A percentile compares a stretch with the other conserved stretches of the same genome.
phyloP scores from a whole-genome alignment of 2,888 invertebrate species.

The Craniophora ligustri region DNA sequence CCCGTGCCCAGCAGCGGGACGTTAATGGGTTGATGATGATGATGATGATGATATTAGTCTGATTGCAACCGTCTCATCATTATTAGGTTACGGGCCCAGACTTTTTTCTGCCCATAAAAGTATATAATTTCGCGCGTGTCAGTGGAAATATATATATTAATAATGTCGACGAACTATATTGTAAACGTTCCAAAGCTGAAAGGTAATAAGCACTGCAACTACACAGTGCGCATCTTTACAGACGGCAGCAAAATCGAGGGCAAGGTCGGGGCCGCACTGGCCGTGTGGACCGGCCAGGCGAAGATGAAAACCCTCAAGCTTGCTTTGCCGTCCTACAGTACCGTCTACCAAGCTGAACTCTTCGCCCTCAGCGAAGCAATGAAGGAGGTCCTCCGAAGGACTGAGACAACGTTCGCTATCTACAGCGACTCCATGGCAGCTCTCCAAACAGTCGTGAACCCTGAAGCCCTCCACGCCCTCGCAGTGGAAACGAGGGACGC shows the following conservation, averaged over 20 bases:
- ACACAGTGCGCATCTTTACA: conserved; percentile 4
- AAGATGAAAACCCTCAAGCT: background rate
- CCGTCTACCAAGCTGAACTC: background rate
- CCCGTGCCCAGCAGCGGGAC: no score
- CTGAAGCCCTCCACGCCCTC: background rate
- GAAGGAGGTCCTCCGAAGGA: background rate
- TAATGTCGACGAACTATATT: no score
- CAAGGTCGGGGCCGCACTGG: background rate
- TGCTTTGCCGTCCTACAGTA: background rate
- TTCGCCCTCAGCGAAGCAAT: background rate
- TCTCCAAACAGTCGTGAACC: background rate
- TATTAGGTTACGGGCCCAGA: no score
- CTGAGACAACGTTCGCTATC: background rate
- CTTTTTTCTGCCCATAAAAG: no score
- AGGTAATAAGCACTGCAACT: background rate
- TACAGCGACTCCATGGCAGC: background rate
- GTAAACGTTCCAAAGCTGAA: no score
- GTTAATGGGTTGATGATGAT: no score
- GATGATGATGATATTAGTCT: no score
- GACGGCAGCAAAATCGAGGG: conserved; percentile 6
- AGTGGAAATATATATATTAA: no score
- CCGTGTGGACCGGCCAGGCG: no score
- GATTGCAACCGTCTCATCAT: no score
- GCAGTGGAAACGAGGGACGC: background rate
- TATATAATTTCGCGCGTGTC: no score